These are phyloP conservation scores for Rhynchotus rufescens DNA, from an alignment of 2,797 vertebrate species.

Conservation along the genomic window DNA sequence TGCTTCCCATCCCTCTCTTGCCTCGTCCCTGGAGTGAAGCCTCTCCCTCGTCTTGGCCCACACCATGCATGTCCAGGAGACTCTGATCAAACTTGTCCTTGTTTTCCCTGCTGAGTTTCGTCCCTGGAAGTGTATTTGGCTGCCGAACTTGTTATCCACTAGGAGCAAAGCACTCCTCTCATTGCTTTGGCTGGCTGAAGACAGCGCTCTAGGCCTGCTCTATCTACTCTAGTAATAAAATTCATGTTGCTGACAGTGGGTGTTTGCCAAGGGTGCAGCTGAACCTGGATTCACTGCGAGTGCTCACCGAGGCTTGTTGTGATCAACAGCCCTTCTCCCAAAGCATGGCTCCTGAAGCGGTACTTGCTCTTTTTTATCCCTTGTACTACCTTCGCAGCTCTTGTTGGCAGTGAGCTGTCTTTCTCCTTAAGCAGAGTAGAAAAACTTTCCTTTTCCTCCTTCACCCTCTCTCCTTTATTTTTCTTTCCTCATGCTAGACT, in stretches of 20 bases:
- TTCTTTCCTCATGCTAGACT: no score
- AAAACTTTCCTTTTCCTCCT: neutral
- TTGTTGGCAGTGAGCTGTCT: fast-evolving
- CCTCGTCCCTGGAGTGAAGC: neutral
- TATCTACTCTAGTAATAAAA: neutral
- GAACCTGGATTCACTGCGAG: neutral
- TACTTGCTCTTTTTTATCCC: neutral
- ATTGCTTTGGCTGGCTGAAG: neutral
- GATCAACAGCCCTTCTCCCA: neutral
- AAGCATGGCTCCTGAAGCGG: neutral
- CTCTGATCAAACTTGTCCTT: neutral
- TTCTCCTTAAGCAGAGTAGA: neutral
- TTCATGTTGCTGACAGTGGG: neutral
- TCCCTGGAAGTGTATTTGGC: neutral
- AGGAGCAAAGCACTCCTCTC: neutral
- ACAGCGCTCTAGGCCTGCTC: neutral
- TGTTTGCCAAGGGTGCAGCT: neutral
- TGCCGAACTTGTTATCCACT: neutral
- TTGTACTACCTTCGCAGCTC: neutral
- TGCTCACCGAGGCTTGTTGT: neutral
- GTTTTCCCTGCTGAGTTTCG: neutral
- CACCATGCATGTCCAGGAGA: fast-evolving
- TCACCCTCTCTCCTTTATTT: neutral
- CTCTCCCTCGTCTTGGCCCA: neutral
- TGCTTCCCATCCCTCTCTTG: conserved; percentile 1